Percentiles rank a stretch among this genome's conserved stretches.
phyloP scores from a whole-genome alignment of 2,797 vertebrate genomes.

The Myotis planiceps region DNA sequence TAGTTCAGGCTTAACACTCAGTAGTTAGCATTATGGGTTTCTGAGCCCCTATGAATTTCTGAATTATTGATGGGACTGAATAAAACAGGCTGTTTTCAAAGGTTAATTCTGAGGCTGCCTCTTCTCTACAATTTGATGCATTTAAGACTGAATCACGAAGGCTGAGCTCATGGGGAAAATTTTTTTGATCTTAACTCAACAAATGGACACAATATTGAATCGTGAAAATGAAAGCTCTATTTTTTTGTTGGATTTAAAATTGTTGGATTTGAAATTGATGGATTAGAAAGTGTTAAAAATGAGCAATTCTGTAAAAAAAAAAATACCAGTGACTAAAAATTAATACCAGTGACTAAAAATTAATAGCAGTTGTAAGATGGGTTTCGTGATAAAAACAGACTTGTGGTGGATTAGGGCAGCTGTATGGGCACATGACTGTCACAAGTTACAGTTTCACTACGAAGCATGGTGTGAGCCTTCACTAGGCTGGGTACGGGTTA shows the following conservation, averaged over 20 bases:
- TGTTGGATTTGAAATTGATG: background rate
- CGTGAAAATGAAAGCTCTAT: slow-evolving; percentile 4
- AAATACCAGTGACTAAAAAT: slow-evolving; percentile 13
- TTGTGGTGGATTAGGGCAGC: background rate
- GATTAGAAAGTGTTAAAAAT: background rate
- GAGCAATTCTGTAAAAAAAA: background rate
- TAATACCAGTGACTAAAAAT: background rate
- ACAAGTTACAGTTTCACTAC: slow-evolving; percentile 22
- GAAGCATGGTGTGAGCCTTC: background rate
- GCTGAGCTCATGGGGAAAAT: background rate
- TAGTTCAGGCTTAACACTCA: background rate
- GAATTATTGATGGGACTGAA: background rate
- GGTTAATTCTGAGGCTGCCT: background rate
- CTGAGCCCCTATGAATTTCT: slow-evolving; percentile 26
- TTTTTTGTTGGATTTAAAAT: background rate
- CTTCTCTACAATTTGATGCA: background rate
- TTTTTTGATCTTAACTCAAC: background rate
- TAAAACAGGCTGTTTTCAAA: background rate
- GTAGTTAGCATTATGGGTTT: background rate
- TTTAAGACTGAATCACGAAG: slow-evolving; percentile 3
- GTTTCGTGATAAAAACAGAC: background rate
- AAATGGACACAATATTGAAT: slow-evolving; percentile 10
- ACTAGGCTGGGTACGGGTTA: slow-evolving; percentile 14
- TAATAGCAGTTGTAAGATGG: background rate
- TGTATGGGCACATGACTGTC: background rate